Evolutionary conservation across 2,797 vertebrate genomes (phyloP).

Genomic region (Octomys mimax): DNA sequence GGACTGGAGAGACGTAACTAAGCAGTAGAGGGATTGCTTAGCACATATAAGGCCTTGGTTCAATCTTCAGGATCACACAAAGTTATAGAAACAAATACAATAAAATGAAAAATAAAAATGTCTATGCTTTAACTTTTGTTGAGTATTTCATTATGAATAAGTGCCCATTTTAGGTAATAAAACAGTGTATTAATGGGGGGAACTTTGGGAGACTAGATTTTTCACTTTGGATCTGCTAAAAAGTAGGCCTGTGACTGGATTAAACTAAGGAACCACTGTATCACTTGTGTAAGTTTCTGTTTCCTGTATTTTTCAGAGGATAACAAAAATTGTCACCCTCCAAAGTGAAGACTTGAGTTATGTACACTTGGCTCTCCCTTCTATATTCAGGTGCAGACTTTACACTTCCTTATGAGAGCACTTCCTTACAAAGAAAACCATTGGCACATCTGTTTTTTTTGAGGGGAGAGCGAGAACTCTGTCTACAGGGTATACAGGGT

Average conservation of each 20-base stretch:
- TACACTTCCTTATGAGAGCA: constrained; percentile 6
- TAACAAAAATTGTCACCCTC: neutral
- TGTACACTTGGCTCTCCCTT: neutral
- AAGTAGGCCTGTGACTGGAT: neutral
- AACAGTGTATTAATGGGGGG: neutral
- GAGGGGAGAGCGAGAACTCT: too few relatives aligned
- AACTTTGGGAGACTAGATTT: neutral
- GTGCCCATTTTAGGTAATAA: neutral
- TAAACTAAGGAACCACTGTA: neutral
- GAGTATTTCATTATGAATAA: constrained; percentile 17
- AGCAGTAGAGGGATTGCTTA: too few relatives aligned
- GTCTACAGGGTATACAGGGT: too few relatives aligned
- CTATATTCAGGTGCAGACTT: neutral
- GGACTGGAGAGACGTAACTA: neutral
- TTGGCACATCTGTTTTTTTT: too few relatives aligned
- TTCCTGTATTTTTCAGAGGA: neutral
- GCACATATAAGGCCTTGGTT: neutral
- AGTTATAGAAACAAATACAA: neutral
- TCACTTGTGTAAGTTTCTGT: neutral
- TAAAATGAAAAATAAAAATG: neutral
- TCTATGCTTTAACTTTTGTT: neutral
- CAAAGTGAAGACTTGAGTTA: neutral
- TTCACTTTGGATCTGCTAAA: neutral
- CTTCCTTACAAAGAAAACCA: neutral
- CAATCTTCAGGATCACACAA: neutral